phyloP scores from a whole-genome alignment of 2,797 vertebrate genomes.

The Squalus acanthias region DNA sequence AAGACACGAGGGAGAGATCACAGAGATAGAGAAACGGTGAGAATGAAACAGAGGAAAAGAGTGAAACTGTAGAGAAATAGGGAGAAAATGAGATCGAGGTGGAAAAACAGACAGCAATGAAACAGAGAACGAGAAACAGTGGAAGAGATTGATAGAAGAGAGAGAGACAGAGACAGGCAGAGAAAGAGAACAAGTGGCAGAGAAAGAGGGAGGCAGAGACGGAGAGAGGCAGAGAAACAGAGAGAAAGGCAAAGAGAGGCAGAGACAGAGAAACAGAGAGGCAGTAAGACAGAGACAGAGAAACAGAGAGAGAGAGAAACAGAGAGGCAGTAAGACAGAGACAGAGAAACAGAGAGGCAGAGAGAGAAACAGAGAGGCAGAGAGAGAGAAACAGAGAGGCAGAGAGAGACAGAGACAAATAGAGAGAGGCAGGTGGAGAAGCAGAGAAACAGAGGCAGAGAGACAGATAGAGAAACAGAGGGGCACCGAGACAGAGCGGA shows the following conservation, averaged over 20 bases:
- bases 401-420: not conserved
- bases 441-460: not conserved
- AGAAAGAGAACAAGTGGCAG: too few relatives aligned
- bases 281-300: too few relatives aligned
- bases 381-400: not conserved
- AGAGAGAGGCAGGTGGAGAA: not conserved
- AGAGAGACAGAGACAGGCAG: too few relatives aligned
- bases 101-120: not conserved
- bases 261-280: not conserved
- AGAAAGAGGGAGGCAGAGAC: not conserved
- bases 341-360: not conserved
- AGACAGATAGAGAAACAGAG: not conserved
- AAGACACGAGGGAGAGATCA: not conserved
- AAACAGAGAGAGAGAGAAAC: not conserved
- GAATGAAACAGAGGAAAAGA: not conserved
- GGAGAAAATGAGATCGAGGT: not conserved
- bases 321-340: too few relatives aligned
- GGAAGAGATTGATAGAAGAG: too few relatives aligned
- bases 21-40: not conserved
- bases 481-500: not conserved
- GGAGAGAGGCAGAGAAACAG: not conserved
- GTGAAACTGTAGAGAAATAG: not conserved
- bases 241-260: not conserved
- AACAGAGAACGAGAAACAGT: not conserved
- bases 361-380: not conserved